These are phyloP conservation scores for Frankliniella fusca DNA, from an alignment of 2,888 invertebrate genomes.

Conservation along the genomic window DNA sequence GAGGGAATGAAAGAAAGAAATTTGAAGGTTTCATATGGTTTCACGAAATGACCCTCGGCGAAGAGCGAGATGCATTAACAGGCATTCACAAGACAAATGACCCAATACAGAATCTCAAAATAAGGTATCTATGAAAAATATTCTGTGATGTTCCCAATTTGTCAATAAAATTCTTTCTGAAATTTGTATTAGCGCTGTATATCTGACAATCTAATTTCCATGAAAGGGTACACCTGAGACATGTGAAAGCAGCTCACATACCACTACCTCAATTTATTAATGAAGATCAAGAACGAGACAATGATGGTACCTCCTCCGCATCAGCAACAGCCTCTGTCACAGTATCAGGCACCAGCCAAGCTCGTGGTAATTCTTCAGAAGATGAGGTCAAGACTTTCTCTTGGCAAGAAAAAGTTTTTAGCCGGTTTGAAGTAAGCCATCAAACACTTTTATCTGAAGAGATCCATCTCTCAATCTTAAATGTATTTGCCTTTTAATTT, in stretches of 20 bases:
- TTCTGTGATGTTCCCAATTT: background rate
- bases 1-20: too few species aligned
- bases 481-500: too few species aligned
- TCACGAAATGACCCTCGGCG: conserved; percentile 32
- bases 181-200: background rate
- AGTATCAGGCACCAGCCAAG: conserved; percentile 1
- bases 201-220: conserved; percentile 15
- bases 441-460: too few species aligned
- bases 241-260: conserved; percentile 36
- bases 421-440: conserved; percentile 52
- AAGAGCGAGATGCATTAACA: conserved; percentile 38
- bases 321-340: conserved; percentile 16
- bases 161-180: background rate
- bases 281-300: conserved; percentile 32
- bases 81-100: conserved; percentile 54
- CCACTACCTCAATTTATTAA: conserved; percentile 33
- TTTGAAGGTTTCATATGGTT: background rate
- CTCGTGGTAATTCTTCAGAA: conserved; percentile 34
- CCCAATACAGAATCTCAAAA: conserved; percentile 51
- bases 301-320: conserved; percentile 22
- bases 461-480: too few species aligned
- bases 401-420: conserved; percentile 73
- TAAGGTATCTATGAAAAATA: conserved; percentile 48
- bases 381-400: conserved; percentile 49
- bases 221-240: conserved; percentile 36